Evolutionary conservation across 2,888 invertebrate genomes (phyloP).

Genomic region (Lissonota sp.): DNA sequence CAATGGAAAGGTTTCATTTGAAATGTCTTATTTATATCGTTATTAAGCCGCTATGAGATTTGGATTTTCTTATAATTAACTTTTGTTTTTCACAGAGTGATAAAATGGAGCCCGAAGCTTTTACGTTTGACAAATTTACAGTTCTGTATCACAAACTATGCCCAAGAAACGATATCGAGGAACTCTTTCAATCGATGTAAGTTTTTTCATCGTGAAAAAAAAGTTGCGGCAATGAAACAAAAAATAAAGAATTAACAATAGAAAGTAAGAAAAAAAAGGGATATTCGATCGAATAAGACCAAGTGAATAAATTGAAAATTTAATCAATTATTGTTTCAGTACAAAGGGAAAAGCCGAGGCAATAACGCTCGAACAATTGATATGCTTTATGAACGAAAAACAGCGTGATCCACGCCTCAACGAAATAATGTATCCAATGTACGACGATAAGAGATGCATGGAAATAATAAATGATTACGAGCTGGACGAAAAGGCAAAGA

Average conservation of each 20-base stretch:
- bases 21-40: too few relatives aligned
- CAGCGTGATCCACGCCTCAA: slow-evolving; percentile 89
- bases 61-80: not conserved
- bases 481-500: slow-evolving; percentile 83
- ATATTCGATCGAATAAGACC: not conserved
- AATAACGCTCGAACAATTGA: slow-evolving; percentile 84
- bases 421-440: slow-evolving; percentile 89
- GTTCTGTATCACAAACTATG: slow-evolving; percentile 89
- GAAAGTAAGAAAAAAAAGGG: too few relatives aligned
- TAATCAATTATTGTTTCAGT: slow-evolving; percentile 81
- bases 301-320: not conserved
- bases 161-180: slow-evolving; percentile 89
- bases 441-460: slow-evolving; percentile 86
- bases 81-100: slow-evolving; percentile 85
- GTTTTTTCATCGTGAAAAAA: slow-evolving; percentile 71
- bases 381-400: slow-evolving; percentile 87
- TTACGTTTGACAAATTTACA: slow-evolving; percentile 89
- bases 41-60: slow-evolving; percentile 1
- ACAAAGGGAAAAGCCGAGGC: slow-evolving; percentile 84
- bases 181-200: slow-evolving; percentile 88
- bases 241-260: too few relatives aligned
- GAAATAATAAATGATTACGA: slow-evolving; percentile 88
- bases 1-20: slow-evolving; percentile 83
- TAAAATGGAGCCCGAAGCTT: slow-evolving; percentile 87
- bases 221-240: too few relatives aligned